Base-by-base conservation (phyloP, 2,888 invertebrate genomes). In the Acrobasis consociella region DNA sequence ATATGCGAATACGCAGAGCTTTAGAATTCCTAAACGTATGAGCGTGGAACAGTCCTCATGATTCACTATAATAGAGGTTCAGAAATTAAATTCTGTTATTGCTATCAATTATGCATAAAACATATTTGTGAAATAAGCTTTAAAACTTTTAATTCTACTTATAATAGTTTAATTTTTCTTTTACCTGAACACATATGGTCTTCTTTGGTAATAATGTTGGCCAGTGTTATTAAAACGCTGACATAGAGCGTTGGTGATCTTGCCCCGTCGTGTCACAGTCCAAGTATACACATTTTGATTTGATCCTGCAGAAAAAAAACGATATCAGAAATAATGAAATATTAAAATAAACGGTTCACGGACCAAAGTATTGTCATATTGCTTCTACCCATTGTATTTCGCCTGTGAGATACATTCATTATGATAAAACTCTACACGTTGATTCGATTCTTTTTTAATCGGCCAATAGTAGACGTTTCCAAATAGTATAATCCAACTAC, bases 191-290 rank as follows among this genome's bases (percentile, higher is more conserved):
- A 42, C 42, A 46, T 56, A 46, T 42, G 17, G 13, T 13, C 2
- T 42, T 22, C 11, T 17, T 56, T 42, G 17, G 13, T 42, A 22
- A n/a, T n/a, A n/a, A 7, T n/a, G 3, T 9, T 38, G 11, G 8
- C 16, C 16, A 9, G 56, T 56, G 17, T 39, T 13, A 39, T 56
- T 56, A 13, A 56, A n/a, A 56, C 42, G 56, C 8, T 13, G 56
- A 42, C 56, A 56, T 13, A 39, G 11, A 13, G 56, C 56, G 15
- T 56, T 56, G 42, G 56, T 56, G 56, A 13, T 56, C 46, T 56
- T 22, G 42, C 56, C 56, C 11, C 56, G 56, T 22, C 42, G 56
- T 11, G 42, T 56, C 56, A 56, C 42, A 22, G 56, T 56, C 56
- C 56, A 56, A 17, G 17, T 42, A 1, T 3, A 42, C 17, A 17